Base-by-base conservation (phyloP, 1,140 invertebrate species). In the Drosophila santomea region DNA sequence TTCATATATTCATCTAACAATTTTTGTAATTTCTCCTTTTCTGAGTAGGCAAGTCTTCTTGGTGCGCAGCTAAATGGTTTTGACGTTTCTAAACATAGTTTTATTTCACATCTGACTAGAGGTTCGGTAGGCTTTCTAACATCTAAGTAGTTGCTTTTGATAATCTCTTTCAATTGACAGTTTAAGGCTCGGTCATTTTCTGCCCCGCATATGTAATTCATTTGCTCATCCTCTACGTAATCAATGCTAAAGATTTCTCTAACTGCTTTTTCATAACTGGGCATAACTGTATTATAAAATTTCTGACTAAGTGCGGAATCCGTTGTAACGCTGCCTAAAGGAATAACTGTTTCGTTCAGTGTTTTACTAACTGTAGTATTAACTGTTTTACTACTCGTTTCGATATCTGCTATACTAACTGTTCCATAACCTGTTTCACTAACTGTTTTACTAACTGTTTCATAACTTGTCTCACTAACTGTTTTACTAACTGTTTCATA, bases 1-100 rank as follows among this genome's bases (percentile, higher is more conserved):
- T 25, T 25, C 4, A 25, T 4, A 4, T 44, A 68, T 12, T 61
- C 35, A n/a, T 68, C 41, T 17, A 61, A 17, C 3, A 54, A 2
- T 36, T 28, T 7, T 8, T 61, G 38, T 11, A 68, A 2, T 36
- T 25, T 23, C 12, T 45, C 44, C 12, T 45, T 23, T 23, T 36
- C 35, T 2, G 8, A 45, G 20, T 20, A 20, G 20, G 20, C 20
- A 20, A 20, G 20, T 45, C 17, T 7, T 20, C 44, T 8, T 12
- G 44, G 44, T 5, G 35, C 2, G 2, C 35, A 36, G 11, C 35
- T 36, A 36, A 36, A 36, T 36, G 35, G 35, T 11, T 36, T 36
- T 10, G 35, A 36, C 7, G 1, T 36, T 36, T 36, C 35, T 36
- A 41, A 41, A 15, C 6, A 6, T 14, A 15, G 12, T n/a, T 41